Conservation (phyloP, 2,113 vertebrate species). For the Struthio camelus region DNA sequence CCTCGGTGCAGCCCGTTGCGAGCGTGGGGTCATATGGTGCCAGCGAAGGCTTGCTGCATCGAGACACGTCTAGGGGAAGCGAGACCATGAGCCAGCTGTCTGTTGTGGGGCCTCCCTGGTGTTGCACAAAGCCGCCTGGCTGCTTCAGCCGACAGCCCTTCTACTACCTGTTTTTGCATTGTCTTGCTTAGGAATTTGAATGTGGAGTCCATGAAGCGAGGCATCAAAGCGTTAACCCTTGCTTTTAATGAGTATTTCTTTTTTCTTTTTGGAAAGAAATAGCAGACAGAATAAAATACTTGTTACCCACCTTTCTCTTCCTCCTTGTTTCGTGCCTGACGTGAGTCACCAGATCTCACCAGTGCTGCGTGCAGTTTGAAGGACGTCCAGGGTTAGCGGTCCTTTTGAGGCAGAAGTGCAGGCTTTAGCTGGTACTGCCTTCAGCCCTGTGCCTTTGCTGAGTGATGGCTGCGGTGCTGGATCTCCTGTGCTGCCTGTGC, state of each 20-base stretch:
- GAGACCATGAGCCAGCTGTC: neutral
- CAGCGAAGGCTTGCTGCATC: neutral
- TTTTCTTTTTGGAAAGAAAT: neutral
- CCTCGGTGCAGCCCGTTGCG: no score
- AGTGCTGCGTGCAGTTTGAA: neutral
- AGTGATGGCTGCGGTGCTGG: neutral
- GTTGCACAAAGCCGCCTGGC: neutral
- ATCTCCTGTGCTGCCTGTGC: neutral
- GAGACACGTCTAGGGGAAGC: neutral
- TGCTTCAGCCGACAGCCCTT: neutral
- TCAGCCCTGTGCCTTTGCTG: neutral
- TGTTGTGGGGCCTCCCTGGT: neutral
- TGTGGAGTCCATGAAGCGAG: neutral
- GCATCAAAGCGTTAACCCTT: neutral
- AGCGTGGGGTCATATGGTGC: neutral
- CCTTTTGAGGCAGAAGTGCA: neutral
- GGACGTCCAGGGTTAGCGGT: neutral
- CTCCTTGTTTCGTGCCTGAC: neutral
- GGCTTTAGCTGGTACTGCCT: neutral
- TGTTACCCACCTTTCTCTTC: neutral
- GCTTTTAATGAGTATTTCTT: neutral
- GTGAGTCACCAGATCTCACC: neutral
- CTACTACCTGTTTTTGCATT: neutral
- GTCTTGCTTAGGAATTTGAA: slow-evolving; percentile 12
- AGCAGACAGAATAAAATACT: neutral